Percentiles rank a stretch among this genome's conserved stretches.
Evolutionary conservation across 2,113 vertebrate species (phyloP).

Genomic region (Mystacornis crossleyi): DNA sequence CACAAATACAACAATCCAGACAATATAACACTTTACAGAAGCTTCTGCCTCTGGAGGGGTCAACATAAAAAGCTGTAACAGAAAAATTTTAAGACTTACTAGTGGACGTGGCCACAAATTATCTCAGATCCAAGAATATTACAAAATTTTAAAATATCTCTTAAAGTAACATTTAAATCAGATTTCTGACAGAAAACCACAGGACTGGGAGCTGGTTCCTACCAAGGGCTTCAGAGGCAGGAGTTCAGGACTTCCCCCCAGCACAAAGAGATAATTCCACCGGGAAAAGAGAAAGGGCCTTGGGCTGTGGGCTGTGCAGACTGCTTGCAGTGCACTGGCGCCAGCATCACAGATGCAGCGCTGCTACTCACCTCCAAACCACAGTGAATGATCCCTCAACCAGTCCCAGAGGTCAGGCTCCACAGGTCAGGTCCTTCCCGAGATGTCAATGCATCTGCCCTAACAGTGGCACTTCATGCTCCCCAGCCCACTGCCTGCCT

Average conservation of each 20-base stretch:
- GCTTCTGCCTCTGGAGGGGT: background rate
- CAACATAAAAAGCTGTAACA: background rate
- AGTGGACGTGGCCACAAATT: background rate
- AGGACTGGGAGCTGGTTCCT: background rate
- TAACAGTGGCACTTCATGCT: accelerated
- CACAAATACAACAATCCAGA: background rate
- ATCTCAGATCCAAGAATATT: background rate
- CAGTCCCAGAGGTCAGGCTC: background rate
- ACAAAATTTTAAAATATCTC: background rate
- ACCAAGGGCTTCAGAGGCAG: background rate
- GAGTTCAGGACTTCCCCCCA: accelerated
- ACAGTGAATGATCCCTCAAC: background rate
- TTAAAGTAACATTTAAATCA: background rate
- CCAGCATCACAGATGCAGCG: accelerated
- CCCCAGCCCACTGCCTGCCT: background rate
- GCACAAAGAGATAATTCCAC: accelerated
- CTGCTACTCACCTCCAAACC: background rate
- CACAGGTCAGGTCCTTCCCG: accelerated
- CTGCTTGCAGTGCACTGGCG: accelerated
- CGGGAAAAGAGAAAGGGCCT: background rate
- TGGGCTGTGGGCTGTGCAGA: background rate
- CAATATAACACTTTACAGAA: background rate
- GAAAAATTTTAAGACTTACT: background rate
- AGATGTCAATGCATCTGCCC: accelerated
- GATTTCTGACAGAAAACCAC: background rate